Percentiles rank a stretch among this genome's conserved stretches.
phyloP scores from a whole-genome alignment of 1,140 invertebrate species.

The Myzus persicae region DNA sequence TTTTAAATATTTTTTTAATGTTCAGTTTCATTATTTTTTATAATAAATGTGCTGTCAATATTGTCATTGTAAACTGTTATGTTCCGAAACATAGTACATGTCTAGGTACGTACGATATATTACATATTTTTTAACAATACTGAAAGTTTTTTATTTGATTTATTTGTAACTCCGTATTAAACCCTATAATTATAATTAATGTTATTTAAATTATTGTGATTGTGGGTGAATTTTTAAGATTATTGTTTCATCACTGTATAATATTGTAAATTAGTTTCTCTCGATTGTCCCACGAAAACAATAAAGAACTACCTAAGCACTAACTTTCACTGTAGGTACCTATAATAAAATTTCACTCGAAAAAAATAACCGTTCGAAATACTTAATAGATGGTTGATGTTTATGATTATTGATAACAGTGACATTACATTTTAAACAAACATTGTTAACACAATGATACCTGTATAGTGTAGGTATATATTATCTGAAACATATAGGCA shows the following conservation, averaged over 20 bases:
- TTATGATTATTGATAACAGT: neutral
- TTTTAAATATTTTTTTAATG: neutral
- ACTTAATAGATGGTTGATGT: neutral
- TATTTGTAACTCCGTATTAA: neutral
- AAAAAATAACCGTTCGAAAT: neutral
- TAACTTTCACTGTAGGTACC: constrained; percentile 33
- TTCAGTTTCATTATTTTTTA: neutral
- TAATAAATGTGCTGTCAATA: neutral
- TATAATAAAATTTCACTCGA: constrained; percentile 11
- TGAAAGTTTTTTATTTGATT: neutral
- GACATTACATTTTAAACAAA: neutral
- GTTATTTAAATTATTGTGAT: neutral
- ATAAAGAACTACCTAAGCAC: neutral
- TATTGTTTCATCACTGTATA: constrained; percentile 12
- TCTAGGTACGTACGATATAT: neutral
- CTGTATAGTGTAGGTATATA: neutral
- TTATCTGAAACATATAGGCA: too few species aligned
- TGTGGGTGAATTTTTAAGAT: constrained; percentile 1
- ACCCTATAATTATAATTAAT: neutral
- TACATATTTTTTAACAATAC: neutral
- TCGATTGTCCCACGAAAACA: constrained; percentile 43
- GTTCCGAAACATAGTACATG: neutral
- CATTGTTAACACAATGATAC: neutral
- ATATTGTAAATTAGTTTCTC: neutral
- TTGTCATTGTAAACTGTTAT: neutral